Evolutionary conservation across 2,888 invertebrate species (phyloP).

Genomic region (Eristalis tenax): DNA sequence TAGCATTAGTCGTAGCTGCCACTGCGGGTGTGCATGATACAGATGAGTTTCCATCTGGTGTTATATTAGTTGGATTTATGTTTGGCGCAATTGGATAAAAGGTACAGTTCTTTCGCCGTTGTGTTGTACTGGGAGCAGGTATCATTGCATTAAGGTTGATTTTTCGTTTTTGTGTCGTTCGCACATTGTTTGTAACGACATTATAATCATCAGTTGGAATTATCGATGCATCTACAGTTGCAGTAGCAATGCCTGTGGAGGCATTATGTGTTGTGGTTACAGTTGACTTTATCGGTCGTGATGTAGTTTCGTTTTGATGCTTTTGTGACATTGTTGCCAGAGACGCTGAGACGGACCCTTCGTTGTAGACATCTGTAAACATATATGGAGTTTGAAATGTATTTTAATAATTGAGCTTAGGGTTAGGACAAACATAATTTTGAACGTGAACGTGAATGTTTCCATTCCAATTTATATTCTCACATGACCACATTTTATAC

Average conservation of each 20-base stretch:
- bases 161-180: slow-evolving; percentile 77
- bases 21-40: slow-evolving; percentile 35
- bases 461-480: no score
- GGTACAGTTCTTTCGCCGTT: slow-evolving; percentile 89
- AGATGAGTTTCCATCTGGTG: slow-evolving; percentile 33
- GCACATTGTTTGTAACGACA: slow-evolving; percentile 32
- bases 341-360: slow-evolving; percentile 81
- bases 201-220: slow-evolving; percentile 35
- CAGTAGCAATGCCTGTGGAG: slow-evolving; percentile 30
- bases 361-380: slow-evolving; percentile 55
- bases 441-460: no score
- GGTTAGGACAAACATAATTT: no score
- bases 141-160: slow-evolving; percentile 78
- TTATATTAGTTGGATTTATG: slow-evolving; percentile 71
- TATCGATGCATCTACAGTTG: slow-evolving; percentile 21
- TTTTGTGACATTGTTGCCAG: slow-evolving; percentile 81
- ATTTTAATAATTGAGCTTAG: no score
- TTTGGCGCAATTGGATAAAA: slow-evolving; percentile 92
- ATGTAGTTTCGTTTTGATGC: slow-evolving; percentile 75
- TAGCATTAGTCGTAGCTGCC: slow-evolving; percentile 46
- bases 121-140: slow-evolving; percentile 83
- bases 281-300: slow-evolving; percentile 67
- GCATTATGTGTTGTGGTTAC: slow-evolving; percentile 70
- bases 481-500: no score
- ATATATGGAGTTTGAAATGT: not conserved